Base-by-base conservation (phyloP, 2,888 invertebrate species). In the Helobdella robusta region DNA sequence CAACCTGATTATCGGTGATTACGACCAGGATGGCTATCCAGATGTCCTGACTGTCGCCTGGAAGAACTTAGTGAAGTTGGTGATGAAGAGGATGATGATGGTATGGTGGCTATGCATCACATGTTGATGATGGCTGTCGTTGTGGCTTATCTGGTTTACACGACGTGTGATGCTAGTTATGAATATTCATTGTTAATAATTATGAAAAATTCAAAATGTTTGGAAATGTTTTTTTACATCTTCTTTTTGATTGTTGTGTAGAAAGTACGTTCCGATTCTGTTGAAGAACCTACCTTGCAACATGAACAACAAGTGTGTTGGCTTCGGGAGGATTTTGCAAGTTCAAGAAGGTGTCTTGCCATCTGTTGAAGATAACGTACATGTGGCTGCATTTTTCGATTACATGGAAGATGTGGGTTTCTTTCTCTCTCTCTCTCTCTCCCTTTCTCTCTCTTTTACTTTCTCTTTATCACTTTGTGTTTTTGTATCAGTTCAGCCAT, bases 21-120 rank as follows among this genome's bases (percentile, higher is more conserved):
- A 89, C 74, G 92, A 95, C 76, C 87, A 94, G 86, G 94, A 95
- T 80, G 94, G 94, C 0, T 94, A 88, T 81, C 92, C 93, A 3
- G 95, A 95, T 81, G 81, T 94, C 58, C 79, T 95, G 46, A 86
- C 89, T 61, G 88, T 90, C 0, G 76, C 67, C 36, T 56, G 52
- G 30, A 46, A 62, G n/a, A 18, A 46, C 20, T 18, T 8, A 6
- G 35, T 25, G 46, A 15, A 8, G 15, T 20, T 48, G 60, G 8
- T 60, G 36, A 15, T 11, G 6, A n/a, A n/a, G n/a, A n/a, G n/a
- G n/a, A n/a, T n/a, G n/a, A n/a, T n/a, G n/a, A n/a, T n/a, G n/a
- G n/a, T n/a, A n/a, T n/a, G n/a, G 5, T 25, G 11, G 20, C 6
- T 50, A 25, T 8, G 11, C 15, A n/a, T 40, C 15, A n/a, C 15